Percentiles rank a stretch among this genome's conserved stretches.
Conservation (phyloP, 2,113 vertebrate genomes). For the Cephalopholis sonnerati region DNA sequence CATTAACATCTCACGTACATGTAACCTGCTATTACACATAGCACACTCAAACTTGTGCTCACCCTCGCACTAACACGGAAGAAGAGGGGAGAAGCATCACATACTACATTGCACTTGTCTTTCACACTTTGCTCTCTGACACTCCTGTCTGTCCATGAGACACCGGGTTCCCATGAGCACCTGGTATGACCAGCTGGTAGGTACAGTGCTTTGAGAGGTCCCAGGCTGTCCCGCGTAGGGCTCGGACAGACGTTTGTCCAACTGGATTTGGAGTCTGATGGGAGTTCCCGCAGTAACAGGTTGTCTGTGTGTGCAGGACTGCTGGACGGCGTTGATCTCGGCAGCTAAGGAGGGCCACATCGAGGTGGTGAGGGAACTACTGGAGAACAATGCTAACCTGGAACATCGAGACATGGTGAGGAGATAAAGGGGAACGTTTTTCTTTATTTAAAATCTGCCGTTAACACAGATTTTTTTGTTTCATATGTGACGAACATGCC, state of each 20-base stretch:
- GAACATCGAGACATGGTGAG: slow-evolving; percentile 97
- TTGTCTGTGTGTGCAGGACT: slow-evolving; percentile 87
- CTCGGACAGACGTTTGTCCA: slow-evolving; percentile 9
- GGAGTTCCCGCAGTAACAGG: slow-evolving; percentile 50
- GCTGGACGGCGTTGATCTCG: slow-evolving; percentile 97
- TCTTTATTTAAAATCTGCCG: not conserved
- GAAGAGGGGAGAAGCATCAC: slow-evolving; percentile 12
- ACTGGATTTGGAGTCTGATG: slow-evolving; percentile 28
- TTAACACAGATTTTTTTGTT: not conserved
- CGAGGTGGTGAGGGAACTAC: slow-evolving; percentile 91
- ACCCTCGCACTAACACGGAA: slow-evolving; percentile 28
- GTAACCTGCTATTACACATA: slow-evolving; percentile 65
- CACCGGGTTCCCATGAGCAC: slow-evolving; percentile 79
- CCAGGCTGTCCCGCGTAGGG: not conserved
- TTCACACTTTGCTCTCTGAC: slow-evolving; percentile 6
- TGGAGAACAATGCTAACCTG: slow-evolving; percentile 89
- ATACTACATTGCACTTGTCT: slow-evolving; percentile 4
- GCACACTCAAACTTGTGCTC: slow-evolving; percentile 47
- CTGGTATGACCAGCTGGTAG: slow-evolving; percentile 84
- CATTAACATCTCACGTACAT: slow-evolving; percentile 59
- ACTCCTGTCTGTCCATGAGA: slow-evolving; percentile 38
- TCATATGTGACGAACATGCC: not conserved
- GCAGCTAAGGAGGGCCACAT: slow-evolving; percentile 95
- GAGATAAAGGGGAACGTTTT: not conserved
- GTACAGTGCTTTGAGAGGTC: slow-evolving; percentile 39